phyloP scores from a whole-genome alignment of 2,797 vertebrate species.

The Chromis chromis region DNA sequence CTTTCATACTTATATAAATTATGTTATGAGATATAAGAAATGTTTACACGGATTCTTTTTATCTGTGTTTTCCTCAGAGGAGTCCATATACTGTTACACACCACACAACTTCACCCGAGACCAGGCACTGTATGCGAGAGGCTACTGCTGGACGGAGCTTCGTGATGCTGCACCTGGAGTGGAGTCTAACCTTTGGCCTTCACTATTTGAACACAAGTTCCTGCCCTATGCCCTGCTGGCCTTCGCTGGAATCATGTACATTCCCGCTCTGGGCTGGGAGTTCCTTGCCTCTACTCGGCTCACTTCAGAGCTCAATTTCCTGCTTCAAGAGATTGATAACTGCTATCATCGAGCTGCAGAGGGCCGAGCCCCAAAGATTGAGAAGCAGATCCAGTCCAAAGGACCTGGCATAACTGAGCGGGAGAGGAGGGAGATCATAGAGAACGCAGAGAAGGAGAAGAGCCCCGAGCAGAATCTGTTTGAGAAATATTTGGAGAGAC shows the following conservation, averaged over 20 bases:
- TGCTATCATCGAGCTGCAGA: conserved; percentile 98
- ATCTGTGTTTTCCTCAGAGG: conserved; percentile 86
- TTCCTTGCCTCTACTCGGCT: conserved; percentile 97
- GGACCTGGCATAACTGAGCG: conserved; percentile 97
- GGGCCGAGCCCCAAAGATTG: conserved; percentile 98
- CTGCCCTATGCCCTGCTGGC: conserved; percentile 97
- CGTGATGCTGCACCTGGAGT: conserved; percentile 93
- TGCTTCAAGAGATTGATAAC: conserved; percentile 99
- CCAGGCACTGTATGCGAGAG: conserved; percentile 98
- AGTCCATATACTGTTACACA: conserved; percentile 99
- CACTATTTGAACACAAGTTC: conserved; percentile 98
- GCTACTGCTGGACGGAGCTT: conserved; percentile 99
- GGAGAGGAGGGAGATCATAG: conserved; percentile 96
- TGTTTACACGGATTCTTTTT: conserved; percentile 21
- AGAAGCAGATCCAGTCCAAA: conserved; percentile 99
- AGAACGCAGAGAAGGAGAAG: conserved; percentile 99
- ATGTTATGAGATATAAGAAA: neutral
- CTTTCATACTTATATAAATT: neutral
- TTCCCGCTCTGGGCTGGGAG: conserved; percentile 97
- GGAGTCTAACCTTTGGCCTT: conserved; percentile 92
- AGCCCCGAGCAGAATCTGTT: conserved; percentile 99
- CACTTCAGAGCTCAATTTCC: conserved; percentile 99
- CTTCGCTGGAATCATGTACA: conserved; percentile 98
- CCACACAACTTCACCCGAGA: conserved; percentile 99
- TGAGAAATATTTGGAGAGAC: conserved; percentile 97